A percentile compares a stretch with the other conserved stretches of the same genome.
Evolutionary conservation across 2,113 vertebrate species (phyloP).

Genomic region (Aphyosemion australe): DNA sequence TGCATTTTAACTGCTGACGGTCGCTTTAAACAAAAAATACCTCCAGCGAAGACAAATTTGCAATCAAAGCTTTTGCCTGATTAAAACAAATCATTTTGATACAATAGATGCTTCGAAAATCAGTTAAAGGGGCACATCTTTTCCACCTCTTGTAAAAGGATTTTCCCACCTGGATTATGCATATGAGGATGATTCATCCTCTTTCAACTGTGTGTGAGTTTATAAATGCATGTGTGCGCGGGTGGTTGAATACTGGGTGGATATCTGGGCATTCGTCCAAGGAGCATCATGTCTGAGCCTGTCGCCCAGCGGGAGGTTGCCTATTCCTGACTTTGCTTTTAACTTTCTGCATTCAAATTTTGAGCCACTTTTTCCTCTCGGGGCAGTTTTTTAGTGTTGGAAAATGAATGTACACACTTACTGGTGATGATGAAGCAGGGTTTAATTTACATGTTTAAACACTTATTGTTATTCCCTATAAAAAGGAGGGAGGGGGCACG

Average conservation of each 20-base stretch:
- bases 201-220: slow-evolving; percentile 1
- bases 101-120: neutral
- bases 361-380: neutral
- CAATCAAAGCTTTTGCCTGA: too few relatives aligned
- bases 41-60: too few relatives aligned
- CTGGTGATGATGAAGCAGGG: neutral
- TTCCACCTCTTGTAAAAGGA: neutral
- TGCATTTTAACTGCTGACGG: too few relatives aligned
- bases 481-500: neutral
- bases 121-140: neutral
- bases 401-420: neutral
- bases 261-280: slow-evolving; percentile 32
- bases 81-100: too few relatives aligned
- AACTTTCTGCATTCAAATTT: slow-evolving; percentile 11
- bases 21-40: too few relatives aligned
- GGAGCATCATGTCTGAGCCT: slow-evolving; percentile 54
- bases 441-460: slow-evolving; percentile 51
- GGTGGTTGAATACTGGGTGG: slow-evolving; percentile 9
- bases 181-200: slow-evolving; percentile 27
- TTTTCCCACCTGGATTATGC: slow-evolving; percentile 14
- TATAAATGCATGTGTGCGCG: neutral
- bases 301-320: slow-evolving; percentile 27
- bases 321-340: slow-evolving; percentile 18
- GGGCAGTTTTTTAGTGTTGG: neutral
- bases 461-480: neutral